phyloP scores from a whole-genome alignment of 2,113 vertebrate species.

The Nesoenas mayeri region DNA sequence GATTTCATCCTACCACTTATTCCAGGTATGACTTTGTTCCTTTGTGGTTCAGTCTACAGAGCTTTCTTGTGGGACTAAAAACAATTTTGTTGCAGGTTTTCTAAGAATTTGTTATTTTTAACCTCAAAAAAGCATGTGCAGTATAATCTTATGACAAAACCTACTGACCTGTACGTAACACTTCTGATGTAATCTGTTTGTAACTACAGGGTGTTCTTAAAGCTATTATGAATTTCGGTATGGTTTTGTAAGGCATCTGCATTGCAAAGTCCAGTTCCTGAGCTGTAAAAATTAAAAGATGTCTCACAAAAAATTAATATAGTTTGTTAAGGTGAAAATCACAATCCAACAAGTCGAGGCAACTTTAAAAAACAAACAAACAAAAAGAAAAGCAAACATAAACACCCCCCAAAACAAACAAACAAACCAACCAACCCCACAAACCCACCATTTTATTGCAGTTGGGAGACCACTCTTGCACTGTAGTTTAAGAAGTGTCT shows the following conservation, averaged over 20 bases:
- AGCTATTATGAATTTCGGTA: neutral
- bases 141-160: neutral
- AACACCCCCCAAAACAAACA: too few species aligned
- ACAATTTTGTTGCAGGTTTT: neutral
- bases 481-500: neutral
- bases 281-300: neutral
- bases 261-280: neutral
- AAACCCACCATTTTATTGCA: neutral
- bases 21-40: neutral
- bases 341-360: neutral
- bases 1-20: neutral
- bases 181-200: neutral
- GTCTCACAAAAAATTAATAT: neutral
- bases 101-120: neutral
- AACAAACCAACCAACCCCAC: too few species aligned
- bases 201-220: neutral
- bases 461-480: neutral
- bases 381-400: too few species aligned
- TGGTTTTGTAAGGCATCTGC: neutral
- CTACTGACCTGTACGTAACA: neutral
- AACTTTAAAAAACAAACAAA: neutral
- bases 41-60: neutral
- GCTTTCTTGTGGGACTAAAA: neutral
- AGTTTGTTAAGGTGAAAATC: neutral
- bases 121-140: neutral